Percentiles rank a stretch among this genome's conserved stretches.
phyloP scores from a whole-genome alignment of 2,888 invertebrate species.

The Corythucha ciliata region DNA sequence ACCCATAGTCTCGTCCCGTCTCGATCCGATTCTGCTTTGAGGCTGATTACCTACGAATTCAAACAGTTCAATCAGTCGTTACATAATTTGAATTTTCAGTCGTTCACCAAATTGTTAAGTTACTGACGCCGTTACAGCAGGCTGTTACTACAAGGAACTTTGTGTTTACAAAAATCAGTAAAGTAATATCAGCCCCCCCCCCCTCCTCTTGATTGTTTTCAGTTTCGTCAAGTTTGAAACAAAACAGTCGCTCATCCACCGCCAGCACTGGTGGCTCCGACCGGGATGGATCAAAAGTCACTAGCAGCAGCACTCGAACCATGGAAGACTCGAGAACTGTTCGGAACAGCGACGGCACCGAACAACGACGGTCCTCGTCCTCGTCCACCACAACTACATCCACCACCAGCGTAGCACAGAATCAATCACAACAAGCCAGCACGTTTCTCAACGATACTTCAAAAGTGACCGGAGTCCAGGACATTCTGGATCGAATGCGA shows the following conservation, averaged over 20 bases:
- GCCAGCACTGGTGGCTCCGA: conserved; percentile 6
- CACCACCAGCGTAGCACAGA: conserved; percentile 7
- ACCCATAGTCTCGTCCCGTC: no score
- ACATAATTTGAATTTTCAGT: no score
- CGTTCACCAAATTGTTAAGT: no score
- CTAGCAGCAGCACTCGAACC: conserved; percentile 19
- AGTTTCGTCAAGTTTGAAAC: conserved; percentile 36
- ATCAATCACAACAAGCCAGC: conserved; percentile 33
- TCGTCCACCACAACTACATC: conserved; percentile 1
- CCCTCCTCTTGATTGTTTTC: conserved; percentile 9
- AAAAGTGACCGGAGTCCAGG: conserved; percentile 63
- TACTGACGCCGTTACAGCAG: no score
- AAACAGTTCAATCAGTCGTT: no score
- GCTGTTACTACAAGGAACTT: no score
- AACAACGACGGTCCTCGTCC: background rate
- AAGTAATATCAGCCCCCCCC: no score
- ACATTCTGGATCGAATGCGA: conserved; percentile 67
- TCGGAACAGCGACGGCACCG: background rate
- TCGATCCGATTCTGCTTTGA: no score
- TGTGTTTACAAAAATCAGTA: no score
- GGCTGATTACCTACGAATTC: no score
- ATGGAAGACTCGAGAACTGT: conserved; percentile 22
- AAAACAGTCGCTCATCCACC: conserved; percentile 11
- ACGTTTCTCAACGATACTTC: conserved; percentile 64
- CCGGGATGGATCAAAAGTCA: conserved; percentile 14